Percentiles rank a stretch among this genome's conserved stretches.
Evolutionary conservation across 2,888 invertebrate species (phyloP).

Genomic region (Slavum lentiscoides): DNA sequence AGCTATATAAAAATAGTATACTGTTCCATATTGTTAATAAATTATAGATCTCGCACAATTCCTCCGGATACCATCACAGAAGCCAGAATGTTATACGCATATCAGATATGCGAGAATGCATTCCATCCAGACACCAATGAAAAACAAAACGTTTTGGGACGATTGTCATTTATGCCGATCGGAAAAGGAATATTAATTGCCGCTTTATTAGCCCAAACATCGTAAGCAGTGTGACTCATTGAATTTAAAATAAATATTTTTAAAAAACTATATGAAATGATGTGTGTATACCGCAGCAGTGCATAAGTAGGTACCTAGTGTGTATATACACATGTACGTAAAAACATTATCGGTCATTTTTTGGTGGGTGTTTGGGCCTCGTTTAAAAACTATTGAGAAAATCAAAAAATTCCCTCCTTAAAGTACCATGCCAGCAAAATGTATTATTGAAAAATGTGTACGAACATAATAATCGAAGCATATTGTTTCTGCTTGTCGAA

Average conservation of each 20-base stretch:
- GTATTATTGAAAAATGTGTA: too few relatives aligned
- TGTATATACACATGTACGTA: too few relatives aligned
- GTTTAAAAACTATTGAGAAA: too few relatives aligned
- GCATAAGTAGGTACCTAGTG: too few relatives aligned
- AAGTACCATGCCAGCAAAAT: too few relatives aligned
- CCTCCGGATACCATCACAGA: background rate
- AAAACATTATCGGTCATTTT: too few relatives aligned
- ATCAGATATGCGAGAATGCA: constrained; percentile 28
- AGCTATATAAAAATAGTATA: too few relatives aligned
- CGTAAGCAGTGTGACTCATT: constrained; percentile 1
- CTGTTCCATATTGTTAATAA: too few relatives aligned
- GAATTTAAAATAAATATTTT: background rate
- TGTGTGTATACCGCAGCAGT: background rate
- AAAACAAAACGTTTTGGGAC: constrained; percentile 16
- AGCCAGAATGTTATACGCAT: background rate
- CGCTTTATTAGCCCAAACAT: background rate
- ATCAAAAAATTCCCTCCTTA: too few relatives aligned
- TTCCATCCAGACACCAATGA: constrained; percentile 20
- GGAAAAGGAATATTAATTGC: constrained; percentile 36
- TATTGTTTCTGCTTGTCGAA: too few relatives aligned
- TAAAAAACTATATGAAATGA: background rate
- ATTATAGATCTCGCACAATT: constrained; percentile 9
- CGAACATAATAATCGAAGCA: too few relatives aligned
- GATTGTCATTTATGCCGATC: constrained; percentile 33
- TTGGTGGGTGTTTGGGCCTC: too few relatives aligned